phyloP scores from a whole-genome alignment of 1,140 invertebrate species.

The Bombus waltoni region DNA sequence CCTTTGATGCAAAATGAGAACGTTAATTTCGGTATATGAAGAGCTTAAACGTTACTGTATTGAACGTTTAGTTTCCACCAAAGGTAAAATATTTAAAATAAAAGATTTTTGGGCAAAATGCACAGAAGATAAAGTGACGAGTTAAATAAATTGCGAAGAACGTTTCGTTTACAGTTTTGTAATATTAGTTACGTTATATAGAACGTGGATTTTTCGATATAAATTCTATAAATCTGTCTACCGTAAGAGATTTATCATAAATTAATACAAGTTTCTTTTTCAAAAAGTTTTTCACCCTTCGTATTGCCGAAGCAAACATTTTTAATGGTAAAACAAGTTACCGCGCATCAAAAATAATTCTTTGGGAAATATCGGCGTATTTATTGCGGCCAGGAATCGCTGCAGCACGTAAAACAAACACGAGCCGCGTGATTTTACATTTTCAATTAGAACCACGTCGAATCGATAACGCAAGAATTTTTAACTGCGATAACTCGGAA shows the following conservation, averaged over 20 bases:
- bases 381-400: background rate
- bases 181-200: no score
- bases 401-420: background rate
- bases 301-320: background rate
- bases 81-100: no score
- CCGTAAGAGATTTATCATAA: background rate
- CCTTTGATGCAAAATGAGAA: background rate
- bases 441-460: background rate
- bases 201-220: background rate
- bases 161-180: no score
- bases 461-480: conserved; percentile 2
- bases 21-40: background rate
- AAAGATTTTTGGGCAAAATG: no score
- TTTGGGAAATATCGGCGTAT: background rate
- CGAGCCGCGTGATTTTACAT: background rate
- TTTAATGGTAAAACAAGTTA: background rate
- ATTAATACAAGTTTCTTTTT: background rate
- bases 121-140: no score
- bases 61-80: no score
- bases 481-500: background rate
- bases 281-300: background rate
- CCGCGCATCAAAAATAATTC: background rate
- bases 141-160: no score
- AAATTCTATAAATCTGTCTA: background rate
- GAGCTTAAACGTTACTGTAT: background rate